Evolutionary conservation across 2,888 invertebrate species (phyloP).

Genomic region (Mimas tiliae): DNA sequence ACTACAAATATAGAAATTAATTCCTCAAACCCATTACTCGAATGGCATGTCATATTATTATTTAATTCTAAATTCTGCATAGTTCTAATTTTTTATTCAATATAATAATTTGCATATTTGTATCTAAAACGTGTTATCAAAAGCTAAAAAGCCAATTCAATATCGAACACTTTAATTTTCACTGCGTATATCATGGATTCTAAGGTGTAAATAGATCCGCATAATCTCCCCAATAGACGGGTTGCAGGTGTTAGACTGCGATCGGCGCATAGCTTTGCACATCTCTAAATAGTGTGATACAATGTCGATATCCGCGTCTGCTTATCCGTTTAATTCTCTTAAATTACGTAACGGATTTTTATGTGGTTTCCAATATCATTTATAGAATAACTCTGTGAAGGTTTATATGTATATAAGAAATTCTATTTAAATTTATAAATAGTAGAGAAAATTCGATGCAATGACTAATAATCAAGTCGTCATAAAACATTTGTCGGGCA

Average conservation of each 20-base stretch:
- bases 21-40: no score
- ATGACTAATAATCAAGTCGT: no score
- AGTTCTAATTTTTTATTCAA: background rate
- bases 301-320: no score
- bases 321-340: no score
- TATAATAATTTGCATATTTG: background rate
- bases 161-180: background rate
- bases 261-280: slow-evolving; percentile 4
- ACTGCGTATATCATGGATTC: background rate
- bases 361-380: no score
- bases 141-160: background rate
- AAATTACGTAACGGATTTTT: no score
- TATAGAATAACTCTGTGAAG: no score
- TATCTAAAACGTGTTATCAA: background rate
- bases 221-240: slow-evolving; percentile 1
- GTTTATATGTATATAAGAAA: no score
- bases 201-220: slow-evolving; percentile 3
- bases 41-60: background rate
- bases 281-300: background rate
- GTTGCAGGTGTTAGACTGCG: slow-evolving; percentile 1
- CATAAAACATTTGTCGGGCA: no score
- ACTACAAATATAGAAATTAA: no score
- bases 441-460: no score
- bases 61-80: background rate
- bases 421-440: no score